phyloP scores from a whole-genome alignment of 2,113 vertebrate genomes.

The Cephalopterus ornatus region DNA sequence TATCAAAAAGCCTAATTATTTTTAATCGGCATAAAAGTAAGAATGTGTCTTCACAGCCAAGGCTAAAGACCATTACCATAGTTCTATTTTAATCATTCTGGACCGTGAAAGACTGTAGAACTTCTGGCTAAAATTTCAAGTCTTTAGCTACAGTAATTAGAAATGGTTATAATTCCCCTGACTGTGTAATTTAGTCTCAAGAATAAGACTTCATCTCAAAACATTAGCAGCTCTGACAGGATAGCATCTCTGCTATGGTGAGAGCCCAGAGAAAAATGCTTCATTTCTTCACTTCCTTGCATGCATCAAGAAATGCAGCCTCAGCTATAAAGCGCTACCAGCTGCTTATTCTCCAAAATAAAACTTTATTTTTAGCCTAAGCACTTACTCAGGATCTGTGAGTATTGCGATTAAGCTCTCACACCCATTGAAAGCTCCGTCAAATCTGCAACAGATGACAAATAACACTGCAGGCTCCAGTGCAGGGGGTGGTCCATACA shows the following conservation, averaged over 20 bases:
- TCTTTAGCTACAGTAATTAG: slow-evolving; percentile 30
- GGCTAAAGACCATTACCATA: neutral
- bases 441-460: neutral
- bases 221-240: neutral
- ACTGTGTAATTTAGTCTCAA: neutral
- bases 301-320: neutral
- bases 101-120: neutral
- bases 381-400: slow-evolving; percentile 1
- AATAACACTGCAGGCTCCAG: neutral
- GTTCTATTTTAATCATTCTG: neutral
- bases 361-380: slow-evolving; percentile 54
- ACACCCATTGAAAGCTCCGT: neutral
- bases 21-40: neutral
- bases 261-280: neutral
- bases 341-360: slow-evolving; percentile 62
- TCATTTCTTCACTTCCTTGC: neutral
- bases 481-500: fast-evolving
- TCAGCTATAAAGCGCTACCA: slow-evolving; percentile 30
- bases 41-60: neutral
- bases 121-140: neutral
- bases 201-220: neutral
- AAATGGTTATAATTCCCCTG: neutral
- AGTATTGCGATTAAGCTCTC: slow-evolving; percentile 12
- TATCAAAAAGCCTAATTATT: neutral
- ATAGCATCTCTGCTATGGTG: neutral